Conservation (phyloP, 2,797 vertebrate genomes). For the Philypnodon macrostomus region DNA sequence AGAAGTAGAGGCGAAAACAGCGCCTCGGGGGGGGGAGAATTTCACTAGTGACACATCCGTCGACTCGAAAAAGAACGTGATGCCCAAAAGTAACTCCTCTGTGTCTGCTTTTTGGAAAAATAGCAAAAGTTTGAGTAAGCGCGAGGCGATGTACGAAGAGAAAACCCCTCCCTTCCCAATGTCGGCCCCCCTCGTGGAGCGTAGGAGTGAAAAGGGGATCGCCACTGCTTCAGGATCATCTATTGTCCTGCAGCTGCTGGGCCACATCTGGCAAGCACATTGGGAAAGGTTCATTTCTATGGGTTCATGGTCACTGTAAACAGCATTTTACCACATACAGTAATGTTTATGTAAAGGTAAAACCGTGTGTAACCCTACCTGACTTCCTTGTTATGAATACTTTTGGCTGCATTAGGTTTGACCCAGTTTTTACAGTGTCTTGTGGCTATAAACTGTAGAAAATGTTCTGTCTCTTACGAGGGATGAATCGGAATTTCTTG, state of each 20-base stretch:
- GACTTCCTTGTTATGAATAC: too few relatives aligned
- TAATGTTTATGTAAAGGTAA: background rate
- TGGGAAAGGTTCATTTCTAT: conserved; percentile 29
- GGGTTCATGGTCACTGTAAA: conserved; percentile 2
- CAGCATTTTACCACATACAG: conserved; percentile 1
- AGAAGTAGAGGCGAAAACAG: background rate
- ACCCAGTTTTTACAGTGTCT: too few relatives aligned
- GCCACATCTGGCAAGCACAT: conserved; percentile 61
- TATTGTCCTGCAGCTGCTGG: conserved; percentile 44
- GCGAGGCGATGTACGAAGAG: conserved; percentile 22
- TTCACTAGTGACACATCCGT: too few relatives aligned
- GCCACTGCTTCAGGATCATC: conserved; percentile 12
- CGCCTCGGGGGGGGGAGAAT: conserved; percentile 5
- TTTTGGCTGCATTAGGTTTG: background rate
- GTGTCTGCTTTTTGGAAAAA: conserved; percentile 23
- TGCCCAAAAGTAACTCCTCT: conserved; percentile 41
- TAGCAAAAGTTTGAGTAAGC: conserved; percentile 31
- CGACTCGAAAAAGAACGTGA: conserved; percentile 26
- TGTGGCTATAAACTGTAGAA: background rate
- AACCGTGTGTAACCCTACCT: background rate
- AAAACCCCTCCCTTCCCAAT: background rate
- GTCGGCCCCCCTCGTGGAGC: conserved; percentile 11
- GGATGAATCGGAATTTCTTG: too few relatives aligned
- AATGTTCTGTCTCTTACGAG: too few relatives aligned
- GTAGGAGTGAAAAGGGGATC: conserved; percentile 15